These are phyloP conservation scores for Papilio polytes DNA, from an alignment of 1,140 invertebrate genomes.

Conservation along the genomic window DNA sequence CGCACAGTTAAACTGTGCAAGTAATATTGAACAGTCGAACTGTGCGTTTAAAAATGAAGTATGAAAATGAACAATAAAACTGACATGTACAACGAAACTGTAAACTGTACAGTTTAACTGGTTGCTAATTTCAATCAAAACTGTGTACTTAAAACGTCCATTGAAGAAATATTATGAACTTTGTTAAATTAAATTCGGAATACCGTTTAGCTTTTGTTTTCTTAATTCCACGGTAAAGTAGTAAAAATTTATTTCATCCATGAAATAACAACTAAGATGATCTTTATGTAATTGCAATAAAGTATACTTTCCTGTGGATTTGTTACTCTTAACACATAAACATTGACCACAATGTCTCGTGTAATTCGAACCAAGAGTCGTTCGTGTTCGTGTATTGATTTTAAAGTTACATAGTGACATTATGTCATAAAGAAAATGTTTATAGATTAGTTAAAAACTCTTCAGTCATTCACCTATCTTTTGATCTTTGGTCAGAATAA, in stretches of 20 bases:
- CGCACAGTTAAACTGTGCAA: too few species aligned
- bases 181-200: too few species aligned
- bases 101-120: too few species aligned
- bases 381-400: conserved; percentile 12
- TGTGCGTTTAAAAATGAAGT: too few species aligned
- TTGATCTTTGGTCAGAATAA: not conserved
- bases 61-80: too few species aligned
- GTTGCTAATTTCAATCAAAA: too few species aligned
- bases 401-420: not conserved
- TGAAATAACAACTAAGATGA: not conserved
- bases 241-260: not conserved
- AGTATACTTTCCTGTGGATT: not conserved
- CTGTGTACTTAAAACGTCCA: too few species aligned
- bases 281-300: not conserved
- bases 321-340: not conserved
- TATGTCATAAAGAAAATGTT: not conserved
- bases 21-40: too few species aligned
- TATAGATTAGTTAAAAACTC: not conserved
- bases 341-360: not conserved
- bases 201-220: too few species aligned
- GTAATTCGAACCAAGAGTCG: not conserved
- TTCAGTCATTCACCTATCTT: not conserved
- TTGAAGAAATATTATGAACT: too few species aligned
- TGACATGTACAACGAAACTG: too few species aligned
- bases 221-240: too few species aligned